phyloP scores from a whole-genome alignment of 2,888 invertebrate genomes.

The Pterostichus madidus region DNA sequence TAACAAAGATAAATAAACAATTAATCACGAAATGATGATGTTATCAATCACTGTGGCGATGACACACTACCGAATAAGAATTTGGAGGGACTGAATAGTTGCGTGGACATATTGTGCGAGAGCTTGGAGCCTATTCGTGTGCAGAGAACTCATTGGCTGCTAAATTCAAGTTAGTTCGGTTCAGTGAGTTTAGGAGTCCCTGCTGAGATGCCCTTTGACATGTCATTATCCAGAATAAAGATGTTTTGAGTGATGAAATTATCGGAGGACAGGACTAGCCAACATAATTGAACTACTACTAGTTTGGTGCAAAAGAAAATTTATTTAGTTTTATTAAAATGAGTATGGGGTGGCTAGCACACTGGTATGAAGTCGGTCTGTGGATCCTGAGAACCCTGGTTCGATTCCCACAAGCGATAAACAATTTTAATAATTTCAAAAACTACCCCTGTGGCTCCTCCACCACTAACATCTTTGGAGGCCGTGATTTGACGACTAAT shows the following conservation, averaged over 20 bases:
- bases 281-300: too few relatives aligned
- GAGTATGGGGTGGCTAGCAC: too few relatives aligned
- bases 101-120: constrained; percentile 53
- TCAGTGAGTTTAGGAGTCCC: constrained; percentile 20
- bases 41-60: constrained; percentile 68
- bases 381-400: too few relatives aligned
- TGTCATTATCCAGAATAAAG: constrained; percentile 55
- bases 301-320: too few relatives aligned
- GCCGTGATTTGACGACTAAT: too few relatives aligned
- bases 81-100: not conserved
- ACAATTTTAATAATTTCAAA: too few relatives aligned
- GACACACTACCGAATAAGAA: constrained; percentile 32
- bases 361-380: too few relatives aligned
- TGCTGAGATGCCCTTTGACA: constrained; percentile 52
- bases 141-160: constrained; percentile 23
- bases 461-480: too few relatives aligned
- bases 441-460: too few relatives aligned
- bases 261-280: not conserved
- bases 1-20: constrained; percentile 69
- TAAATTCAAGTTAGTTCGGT: constrained; percentile 49
- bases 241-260: constrained; percentile 18
- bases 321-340: too few relatives aligned
- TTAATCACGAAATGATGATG: constrained; percentile 72
- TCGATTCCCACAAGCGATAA: too few relatives aligned
- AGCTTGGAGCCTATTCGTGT: not conserved